These are phyloP conservation scores for Eulemur mongoz DNA, from an alignment of 2,797 vertebrate species.

Conservation along the genomic window DNA sequence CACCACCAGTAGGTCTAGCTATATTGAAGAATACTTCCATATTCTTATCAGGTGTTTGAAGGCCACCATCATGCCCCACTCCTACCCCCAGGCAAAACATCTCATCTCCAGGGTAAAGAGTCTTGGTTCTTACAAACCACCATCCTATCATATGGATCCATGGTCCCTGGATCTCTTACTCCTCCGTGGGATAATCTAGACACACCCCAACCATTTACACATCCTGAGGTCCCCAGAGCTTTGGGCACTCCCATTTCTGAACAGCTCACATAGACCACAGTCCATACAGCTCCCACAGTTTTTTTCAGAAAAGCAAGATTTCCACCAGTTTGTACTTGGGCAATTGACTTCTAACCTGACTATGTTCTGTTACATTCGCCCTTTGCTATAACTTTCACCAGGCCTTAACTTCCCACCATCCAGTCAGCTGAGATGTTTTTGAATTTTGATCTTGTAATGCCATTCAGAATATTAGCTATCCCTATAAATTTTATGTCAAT, in stretches of 20 bases:
- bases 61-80: background rate
- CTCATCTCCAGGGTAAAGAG: background rate
- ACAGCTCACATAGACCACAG: background rate
- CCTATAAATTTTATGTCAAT: background rate
- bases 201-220: background rate
- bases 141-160: background rate
- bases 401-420: background rate
- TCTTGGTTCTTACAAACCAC: background rate
- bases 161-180: background rate
- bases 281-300: background rate
- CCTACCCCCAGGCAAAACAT: background rate
- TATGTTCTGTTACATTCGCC: background rate
- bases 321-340: background rate
- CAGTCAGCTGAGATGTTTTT: background rate
- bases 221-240: background rate
- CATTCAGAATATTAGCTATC: background rate
- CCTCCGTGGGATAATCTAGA: background rate
- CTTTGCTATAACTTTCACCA: background rate
- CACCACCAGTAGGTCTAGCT: background rate
- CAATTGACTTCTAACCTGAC: background rate
- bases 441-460: background rate
- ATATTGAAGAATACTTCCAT: background rate
- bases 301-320: background rate
- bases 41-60: background rate
- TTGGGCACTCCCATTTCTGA: background rate